These are phyloP conservation scores for Collichthys lucidus DNA, from an alignment of 2,113 vertebrate species.

Conservation along the genomic window DNA sequence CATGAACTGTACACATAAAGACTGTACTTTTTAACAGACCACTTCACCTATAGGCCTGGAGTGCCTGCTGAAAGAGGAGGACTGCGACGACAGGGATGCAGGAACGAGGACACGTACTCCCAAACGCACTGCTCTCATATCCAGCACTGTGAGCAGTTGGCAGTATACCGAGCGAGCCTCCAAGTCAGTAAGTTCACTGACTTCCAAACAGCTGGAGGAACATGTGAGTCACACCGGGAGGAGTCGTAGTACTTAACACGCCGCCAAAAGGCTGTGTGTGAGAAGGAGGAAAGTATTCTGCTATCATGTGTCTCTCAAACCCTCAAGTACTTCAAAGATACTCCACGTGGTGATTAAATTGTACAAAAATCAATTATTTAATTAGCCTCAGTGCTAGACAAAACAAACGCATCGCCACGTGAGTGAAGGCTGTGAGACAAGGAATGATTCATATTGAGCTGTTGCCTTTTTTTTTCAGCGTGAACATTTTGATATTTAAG, in stretches of 20 bases:
- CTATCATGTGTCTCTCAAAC: not conserved
- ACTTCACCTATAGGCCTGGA: constrained; percentile 49
- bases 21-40: constrained; percentile 56
- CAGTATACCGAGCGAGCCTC: constrained; percentile 9
- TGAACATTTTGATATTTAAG: not conserved
- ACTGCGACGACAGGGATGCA: constrained; percentile 46
- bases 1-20: constrained; percentile 36
- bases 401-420: not conserved
- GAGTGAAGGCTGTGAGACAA: not conserved
- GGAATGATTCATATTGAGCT: not conserved
- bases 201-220: constrained; percentile 58
- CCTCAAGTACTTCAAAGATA: not conserved
- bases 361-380: constrained; percentile 1
- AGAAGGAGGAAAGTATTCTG: constrained; percentile 19
- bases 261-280: constrained; percentile 23
- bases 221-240: constrained; percentile 47
- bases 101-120: constrained; percentile 46
- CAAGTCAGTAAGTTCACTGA: constrained; percentile 36
- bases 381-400: not conserved
- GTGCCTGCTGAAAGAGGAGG: constrained; percentile 39
- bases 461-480: not conserved
- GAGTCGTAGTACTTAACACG: constrained; percentile 25
- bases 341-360: constrained; percentile 26
- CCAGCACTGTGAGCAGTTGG: not conserved
- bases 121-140: constrained; percentile 23